These are phyloP conservation scores for Peribatodes rhomboidaria DNA, from an alignment of 2,888 invertebrate genomes.

Conservation along the genomic window DNA sequence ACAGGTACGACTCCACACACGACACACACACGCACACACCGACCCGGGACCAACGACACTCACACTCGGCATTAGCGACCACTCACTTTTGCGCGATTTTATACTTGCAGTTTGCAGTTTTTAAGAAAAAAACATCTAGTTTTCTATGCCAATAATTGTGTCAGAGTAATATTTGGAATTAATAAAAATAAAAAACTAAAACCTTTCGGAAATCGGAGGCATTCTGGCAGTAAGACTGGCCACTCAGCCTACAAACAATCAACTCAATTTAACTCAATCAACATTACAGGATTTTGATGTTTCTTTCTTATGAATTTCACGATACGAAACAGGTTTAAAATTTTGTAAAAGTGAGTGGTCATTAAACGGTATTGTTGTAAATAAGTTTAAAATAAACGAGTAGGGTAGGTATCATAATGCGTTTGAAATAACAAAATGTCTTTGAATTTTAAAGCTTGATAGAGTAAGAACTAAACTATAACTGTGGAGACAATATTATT, in stretches of 20 bases:
- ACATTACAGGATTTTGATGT: neutral
- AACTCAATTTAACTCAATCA: neutral
- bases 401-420: constrained; percentile 15
- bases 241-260: too few relatives aligned
- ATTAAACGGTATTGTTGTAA: constrained; percentile 25
- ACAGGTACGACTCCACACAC: constrained; percentile 49
- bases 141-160: too few relatives aligned
- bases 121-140: too few relatives aligned
- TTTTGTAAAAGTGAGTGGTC: constrained; percentile 37
- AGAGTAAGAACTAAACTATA: neutral
- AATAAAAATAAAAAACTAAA: too few relatives aligned
- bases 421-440: constrained; percentile 31
- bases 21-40: constrained; percentile 5
- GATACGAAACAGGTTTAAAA: neutral
- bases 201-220: too few relatives aligned
- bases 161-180: too few relatives aligned
- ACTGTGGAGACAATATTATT: neutral
- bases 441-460: constrained; percentile 35
- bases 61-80: neutral
- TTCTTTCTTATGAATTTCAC: neutral
- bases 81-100: neutral
- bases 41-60: neutral
- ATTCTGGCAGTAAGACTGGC: too few relatives aligned
- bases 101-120: too few relatives aligned
- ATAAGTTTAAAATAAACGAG: constrained; percentile 31